Evolutionary conservation across 2,888 invertebrate species (phyloP), one percentile per base, ranked within the genome.

Genomic region (Psococerastis gibbosa): DNA sequence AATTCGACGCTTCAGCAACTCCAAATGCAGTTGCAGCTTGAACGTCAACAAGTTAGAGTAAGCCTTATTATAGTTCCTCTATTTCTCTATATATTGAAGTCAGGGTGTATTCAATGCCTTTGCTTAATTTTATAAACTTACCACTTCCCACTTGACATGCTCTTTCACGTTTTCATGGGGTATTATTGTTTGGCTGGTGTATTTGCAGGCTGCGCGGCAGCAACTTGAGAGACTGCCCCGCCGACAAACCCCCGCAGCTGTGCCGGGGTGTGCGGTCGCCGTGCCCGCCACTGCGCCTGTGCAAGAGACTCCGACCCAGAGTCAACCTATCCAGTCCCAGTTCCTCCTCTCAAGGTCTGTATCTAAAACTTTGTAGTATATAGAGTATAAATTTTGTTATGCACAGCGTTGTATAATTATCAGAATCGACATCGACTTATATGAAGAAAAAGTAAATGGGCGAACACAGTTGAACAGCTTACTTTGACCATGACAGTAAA

Each of bases 1-100:
- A 59, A 67, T 49, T 69, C 63, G 42, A 84, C 85, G 63, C 68
- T 92, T 60, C 91, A 91, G 61, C 91, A 92, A 60, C 67, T 92
- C 55, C 91, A 92, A 68, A 89, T 92, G 87, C 92, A 92, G 66
- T 67, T 88, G 58, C 91, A 91, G 63, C 69, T 87, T 50, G 87
- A 88, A 63, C 70, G 87, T 55, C 82, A 91, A 64, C 82, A 89
- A 71, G 87, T 82, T 54, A 75, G 69, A 56, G 64, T 65, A 57
- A 47, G 60, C 52, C n/a, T n/a, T n/a, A n/a, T n/a, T n/a, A n/a
- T n/a, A n/a, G n/a, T n/a, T n/a, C n/a, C n/a, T n/a, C n/a, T n/a
- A n/a, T n/a, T n/a, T n/a, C n/a, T n/a, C n/a, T n/a, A n/a, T n/a
- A n/a, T n/a, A n/a, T n/a, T n/a, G n/a, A 32, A 16, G 35, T 2